Conservation (phyloP, 1,140 invertebrate genomes). For the Anadara kagoshimensis region DNA sequence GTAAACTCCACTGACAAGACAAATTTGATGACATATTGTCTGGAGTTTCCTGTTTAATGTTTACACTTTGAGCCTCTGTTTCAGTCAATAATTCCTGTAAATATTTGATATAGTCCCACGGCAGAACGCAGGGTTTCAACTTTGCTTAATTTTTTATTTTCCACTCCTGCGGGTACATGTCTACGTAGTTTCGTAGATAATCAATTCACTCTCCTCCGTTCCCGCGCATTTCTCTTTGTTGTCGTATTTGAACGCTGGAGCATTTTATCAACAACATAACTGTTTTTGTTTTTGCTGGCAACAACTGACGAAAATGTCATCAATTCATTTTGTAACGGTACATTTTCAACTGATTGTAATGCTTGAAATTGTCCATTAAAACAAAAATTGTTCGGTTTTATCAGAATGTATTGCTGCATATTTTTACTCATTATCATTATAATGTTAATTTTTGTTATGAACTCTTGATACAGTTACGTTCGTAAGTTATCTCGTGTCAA, state of each 20-base stretch:
- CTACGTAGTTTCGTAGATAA: conserved; percentile 76
- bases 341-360: conserved; percentile 37
- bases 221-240: conserved; percentile 87
- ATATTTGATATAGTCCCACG: conserved; percentile 91
- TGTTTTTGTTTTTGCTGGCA: conserved; percentile 8
- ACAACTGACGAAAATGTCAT: conserved; percentile 2
- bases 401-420: conserved; percentile 37
- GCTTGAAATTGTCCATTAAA: conserved; percentile 27
- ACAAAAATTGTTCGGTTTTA: conserved; percentile 29
- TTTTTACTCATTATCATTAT: conserved; percentile 34
- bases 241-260: neutral
- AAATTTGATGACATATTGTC: neutral
- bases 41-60: conserved; percentile 4
- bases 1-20: neutral
- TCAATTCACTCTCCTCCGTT: conserved; percentile 93
- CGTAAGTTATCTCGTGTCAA: conserved; percentile 2
- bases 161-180: conserved; percentile 69
- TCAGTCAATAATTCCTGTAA: conserved; percentile 81
- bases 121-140: conserved; percentile 94
- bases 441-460: no score
- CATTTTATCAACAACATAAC: no score
- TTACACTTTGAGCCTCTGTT: conserved; percentile 58
- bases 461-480: no score
- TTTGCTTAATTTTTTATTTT: conserved; percentile 78
- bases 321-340: conserved; percentile 8